Conservation (phyloP, 2,888 invertebrate species). For the Halictus ligatus region DNA sequence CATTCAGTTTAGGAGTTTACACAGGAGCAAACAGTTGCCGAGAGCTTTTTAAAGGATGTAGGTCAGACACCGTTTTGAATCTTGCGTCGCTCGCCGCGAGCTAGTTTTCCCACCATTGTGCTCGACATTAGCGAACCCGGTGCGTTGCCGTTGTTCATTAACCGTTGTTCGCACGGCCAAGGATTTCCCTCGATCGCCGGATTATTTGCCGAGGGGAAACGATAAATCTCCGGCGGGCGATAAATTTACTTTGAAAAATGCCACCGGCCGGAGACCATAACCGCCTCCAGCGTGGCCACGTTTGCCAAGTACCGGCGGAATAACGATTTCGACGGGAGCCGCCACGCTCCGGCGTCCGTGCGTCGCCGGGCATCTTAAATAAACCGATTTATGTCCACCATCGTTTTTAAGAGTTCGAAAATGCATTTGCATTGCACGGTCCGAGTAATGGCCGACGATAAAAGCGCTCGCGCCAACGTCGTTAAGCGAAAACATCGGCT, state of each 20-base stretch:
- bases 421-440: background rate
- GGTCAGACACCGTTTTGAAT: constrained; percentile 16
- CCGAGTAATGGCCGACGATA: background rate
- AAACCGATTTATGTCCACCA: constrained; percentile 14
- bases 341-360: background rate
- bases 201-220: background rate
- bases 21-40: constrained; percentile 32
- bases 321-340: background rate
- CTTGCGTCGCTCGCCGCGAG: background rate
- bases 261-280: background rate
- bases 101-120: background rate
- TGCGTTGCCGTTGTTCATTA: background rate
- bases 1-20: constrained; percentile 26
- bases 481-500: background rate
- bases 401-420: constrained; percentile 15
- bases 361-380: background rate
- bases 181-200: background rate
- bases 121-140: background rate
- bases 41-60: constrained; percentile 23
- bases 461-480: background rate
- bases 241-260: background rate
- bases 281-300: background rate
- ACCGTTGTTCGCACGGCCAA: background rate
- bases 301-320: background rate
- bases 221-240: background rate